Conservation (phyloP, 1,140 invertebrate species). For the Lycorma delicatula region DNA sequence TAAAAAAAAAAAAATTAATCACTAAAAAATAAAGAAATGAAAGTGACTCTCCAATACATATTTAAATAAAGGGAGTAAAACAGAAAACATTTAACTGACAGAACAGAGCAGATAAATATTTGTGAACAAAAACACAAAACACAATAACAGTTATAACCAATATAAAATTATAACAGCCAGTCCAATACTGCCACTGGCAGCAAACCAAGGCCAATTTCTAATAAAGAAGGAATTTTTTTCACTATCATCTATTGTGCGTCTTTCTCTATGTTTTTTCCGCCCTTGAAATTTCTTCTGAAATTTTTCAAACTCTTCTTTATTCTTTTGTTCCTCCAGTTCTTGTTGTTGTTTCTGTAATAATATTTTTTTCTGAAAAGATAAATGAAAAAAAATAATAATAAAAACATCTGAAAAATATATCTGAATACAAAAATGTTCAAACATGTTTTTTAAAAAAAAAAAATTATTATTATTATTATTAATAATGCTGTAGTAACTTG, state of each 20-base stretch:
- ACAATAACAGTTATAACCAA: background rate
- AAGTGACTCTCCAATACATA: too few relatives aligned
- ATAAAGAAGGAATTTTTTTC: conserved; percentile 1
- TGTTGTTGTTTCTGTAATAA: conserved; percentile 11
- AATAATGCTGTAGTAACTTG: background rate
- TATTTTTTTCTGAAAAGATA: conserved; percentile 20
- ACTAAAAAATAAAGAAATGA: too few relatives aligned
- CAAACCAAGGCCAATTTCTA: conserved; percentile 2
- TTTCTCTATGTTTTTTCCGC: conserved; percentile 22
- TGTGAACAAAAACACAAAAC: too few relatives aligned
- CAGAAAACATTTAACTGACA: too few relatives aligned
- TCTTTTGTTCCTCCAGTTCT: conserved; percentile 21
- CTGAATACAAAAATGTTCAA: background rate
- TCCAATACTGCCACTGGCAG: background rate
- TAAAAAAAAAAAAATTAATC: too few relatives aligned
- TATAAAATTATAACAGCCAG: background rate
- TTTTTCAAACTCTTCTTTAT: conserved; percentile 29
- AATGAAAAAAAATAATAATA: conserved; percentile 2
- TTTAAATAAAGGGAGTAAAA: too few relatives aligned
- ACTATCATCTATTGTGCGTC: conserved; percentile 8
- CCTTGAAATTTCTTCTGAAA: conserved; percentile 28
- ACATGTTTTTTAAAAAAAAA: conserved; percentile 2
- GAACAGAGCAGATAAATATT: too few relatives aligned
- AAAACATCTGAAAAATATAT: background rate
- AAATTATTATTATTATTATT: background rate